Conservation (phyloP, 2,888 invertebrate species). For the Hypolimnas misippus region DNA sequence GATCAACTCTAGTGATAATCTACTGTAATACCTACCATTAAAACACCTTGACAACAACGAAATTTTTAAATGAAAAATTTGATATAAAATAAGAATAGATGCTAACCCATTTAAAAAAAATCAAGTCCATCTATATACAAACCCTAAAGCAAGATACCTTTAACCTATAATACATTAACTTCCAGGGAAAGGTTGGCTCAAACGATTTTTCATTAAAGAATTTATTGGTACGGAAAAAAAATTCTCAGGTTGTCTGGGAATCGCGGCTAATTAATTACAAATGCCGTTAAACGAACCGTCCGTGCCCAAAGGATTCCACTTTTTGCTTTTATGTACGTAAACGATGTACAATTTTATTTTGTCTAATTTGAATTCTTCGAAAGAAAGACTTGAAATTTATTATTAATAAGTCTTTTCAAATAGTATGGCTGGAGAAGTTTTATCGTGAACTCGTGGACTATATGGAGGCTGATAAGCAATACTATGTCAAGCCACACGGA, state of each 20-base stretch:
- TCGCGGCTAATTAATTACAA: conserved; percentile 62
- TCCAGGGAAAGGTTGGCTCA: conserved; percentile 19
- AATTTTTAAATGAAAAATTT: no score
- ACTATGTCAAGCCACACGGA: no score
- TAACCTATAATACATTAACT: not conserved
- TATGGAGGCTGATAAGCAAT: no score
- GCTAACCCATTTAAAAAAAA: no score
- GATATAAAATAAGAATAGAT: no score
- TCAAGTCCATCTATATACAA: not conserved
- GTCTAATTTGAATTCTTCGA: not conserved
- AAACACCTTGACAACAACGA: no score
- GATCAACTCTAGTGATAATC: no score
- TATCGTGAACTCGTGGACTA: no score
- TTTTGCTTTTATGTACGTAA: conserved; percentile 42
- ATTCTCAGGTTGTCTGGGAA: conserved; percentile 47
- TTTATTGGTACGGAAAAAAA: conserved; percentile 48
- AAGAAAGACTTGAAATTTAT: not conserved
- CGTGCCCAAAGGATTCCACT: conserved; percentile 49
- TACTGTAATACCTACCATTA: no score
- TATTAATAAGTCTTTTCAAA: no score
- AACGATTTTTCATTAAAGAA: conserved; percentile 43
- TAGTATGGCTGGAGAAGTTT: no score
- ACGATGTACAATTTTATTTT: not conserved
- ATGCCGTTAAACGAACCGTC: conserved; percentile 59
- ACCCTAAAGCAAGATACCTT: not conserved